Base-by-base conservation (phyloP, 2,888 invertebrate genomes). In the Ectemnius cavifrons region DNA sequence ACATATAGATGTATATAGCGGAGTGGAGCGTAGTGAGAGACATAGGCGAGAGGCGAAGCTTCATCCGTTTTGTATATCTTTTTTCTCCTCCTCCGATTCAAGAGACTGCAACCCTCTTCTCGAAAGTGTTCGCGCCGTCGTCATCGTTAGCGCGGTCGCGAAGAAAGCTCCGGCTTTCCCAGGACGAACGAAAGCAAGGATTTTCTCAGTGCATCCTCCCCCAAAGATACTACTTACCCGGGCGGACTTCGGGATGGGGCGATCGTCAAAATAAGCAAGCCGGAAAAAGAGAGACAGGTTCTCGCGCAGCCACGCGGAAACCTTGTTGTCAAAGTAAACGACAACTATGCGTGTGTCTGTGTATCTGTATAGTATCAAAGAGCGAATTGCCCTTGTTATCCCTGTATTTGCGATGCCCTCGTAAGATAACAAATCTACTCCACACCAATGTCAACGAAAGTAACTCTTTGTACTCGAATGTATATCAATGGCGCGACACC, bases 1-100 rank as follows among this genome's bases (percentile, higher is more conserved):
- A 52, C 16, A 52, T 52, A 52, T 52, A 52, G 14, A 76, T 71
- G 75, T 74, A 78, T 88, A 86, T 85, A 89, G 89, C 90, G 84
- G 86, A 89, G 90, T 90, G 90, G 89, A 89, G 90, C 90, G 86
- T 87, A 88, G 90, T 90, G 90, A 89, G 83, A 89, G 88, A 91
- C 90, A 90, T 84, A 90, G 89, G 90, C 90, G 87, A 91, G 37
- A 37, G 89, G 91, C 91, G 85, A 91, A 91, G 90, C 90, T 87
- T 90, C 86, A 88, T 88, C 88, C 87, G 83, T 87, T 85, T 83
- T 70, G 64, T 28, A 57, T 57, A 37, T 79, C 63, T 68, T 64
- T 69, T 77, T 63, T 80, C 64, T 37, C 37, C 37, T 37, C 46
- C 75, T 86, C 86, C 85, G 87, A 88, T 89, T 90, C 89, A 88